These are phyloP conservation scores for Otolemur crassicaudatus DNA, from an alignment of 2,797 vertebrate genomes.

Conservation along the genomic window DNA sequence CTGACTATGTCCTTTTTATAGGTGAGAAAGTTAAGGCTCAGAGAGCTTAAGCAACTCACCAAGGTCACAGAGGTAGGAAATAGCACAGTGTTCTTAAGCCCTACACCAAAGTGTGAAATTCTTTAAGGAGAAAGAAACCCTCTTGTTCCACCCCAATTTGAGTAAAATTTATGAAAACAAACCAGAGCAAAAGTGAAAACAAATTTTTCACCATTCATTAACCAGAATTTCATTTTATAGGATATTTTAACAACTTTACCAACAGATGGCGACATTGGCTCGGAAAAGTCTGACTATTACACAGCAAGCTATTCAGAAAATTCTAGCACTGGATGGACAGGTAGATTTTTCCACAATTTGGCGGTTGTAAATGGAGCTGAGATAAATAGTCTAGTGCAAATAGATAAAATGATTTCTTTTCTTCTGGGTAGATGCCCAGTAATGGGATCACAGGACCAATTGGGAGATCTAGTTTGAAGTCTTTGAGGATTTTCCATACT, in stretches of 20 bases:
- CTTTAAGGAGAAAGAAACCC: not conserved
- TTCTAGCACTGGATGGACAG: not conserved
- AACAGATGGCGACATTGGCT: conserved; percentile 65
- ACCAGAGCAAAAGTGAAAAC: not conserved
- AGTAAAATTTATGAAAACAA: not conserved
- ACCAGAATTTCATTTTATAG: not conserved
- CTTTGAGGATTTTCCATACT: no score
- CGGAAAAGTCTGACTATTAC: not conserved
- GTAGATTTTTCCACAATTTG: not conserved
- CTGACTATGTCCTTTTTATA: not conserved
- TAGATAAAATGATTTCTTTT: no score
- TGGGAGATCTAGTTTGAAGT: no score
- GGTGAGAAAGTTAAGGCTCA: not conserved
- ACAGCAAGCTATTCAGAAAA: not conserved
- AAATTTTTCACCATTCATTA: not conserved
- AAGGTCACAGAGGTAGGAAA: not conserved
- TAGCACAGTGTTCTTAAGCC: not conserved
- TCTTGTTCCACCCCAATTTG: not conserved
- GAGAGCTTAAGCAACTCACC: not conserved
- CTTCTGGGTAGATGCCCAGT: no score
- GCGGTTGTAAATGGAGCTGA: no score
- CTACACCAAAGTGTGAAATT: not conserved
- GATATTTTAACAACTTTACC: not conserved
- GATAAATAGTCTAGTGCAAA: no score
- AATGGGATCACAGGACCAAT: no score